Conservation (phyloP, 2,888 invertebrate species). For the Ectemnius cavifrons region DNA sequence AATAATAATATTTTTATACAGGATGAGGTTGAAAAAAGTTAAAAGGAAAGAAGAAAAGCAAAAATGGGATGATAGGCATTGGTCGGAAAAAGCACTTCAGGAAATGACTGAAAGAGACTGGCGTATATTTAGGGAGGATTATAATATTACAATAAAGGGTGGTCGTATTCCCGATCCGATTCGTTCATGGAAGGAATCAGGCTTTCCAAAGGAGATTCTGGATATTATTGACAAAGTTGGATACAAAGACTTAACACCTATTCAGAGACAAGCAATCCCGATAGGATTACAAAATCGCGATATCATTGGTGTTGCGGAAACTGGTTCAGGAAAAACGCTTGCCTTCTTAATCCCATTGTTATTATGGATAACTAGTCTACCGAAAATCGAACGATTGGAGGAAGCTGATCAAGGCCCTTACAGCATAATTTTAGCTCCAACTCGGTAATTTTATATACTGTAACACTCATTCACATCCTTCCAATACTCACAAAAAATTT, state of each 20-base stretch:
- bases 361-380: slow-evolving; percentile 98
- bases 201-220: slow-evolving; percentile 92
- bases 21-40: slow-evolving; percentile 91
- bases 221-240: slow-evolving; percentile 97
- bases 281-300: slow-evolving; percentile 97
- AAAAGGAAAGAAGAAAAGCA: slow-evolving; percentile 98
- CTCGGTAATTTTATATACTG: slow-evolving; percentile 78
- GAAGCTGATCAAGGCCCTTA: slow-evolving; percentile 98
- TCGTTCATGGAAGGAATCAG: slow-evolving; percentile 96
- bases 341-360: slow-evolving; percentile 98
- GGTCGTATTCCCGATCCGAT: slow-evolving; percentile 98
- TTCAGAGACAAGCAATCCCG: slow-evolving; percentile 99
- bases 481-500: not conserved
- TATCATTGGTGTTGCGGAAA: slow-evolving; percentile 99
- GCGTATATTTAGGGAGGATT: slow-evolving; percentile 99
- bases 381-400: slow-evolving; percentile 95
- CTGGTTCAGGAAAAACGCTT: slow-evolving; percentile 98
- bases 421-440: slow-evolving; percentile 98
- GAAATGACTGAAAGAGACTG: slow-evolving; percentile 99
- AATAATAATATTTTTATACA: slow-evolving; percentile 26
- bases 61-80: slow-evolving; percentile 99
- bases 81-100: slow-evolving; percentile 95
- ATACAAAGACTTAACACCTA: slow-evolving; percentile 98
- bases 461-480: not conserved
- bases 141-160: slow-evolving; percentile 98